Conservation (phyloP, 2,888 invertebrate genomes). For the Venustoraphidia nigricollis region DNA sequence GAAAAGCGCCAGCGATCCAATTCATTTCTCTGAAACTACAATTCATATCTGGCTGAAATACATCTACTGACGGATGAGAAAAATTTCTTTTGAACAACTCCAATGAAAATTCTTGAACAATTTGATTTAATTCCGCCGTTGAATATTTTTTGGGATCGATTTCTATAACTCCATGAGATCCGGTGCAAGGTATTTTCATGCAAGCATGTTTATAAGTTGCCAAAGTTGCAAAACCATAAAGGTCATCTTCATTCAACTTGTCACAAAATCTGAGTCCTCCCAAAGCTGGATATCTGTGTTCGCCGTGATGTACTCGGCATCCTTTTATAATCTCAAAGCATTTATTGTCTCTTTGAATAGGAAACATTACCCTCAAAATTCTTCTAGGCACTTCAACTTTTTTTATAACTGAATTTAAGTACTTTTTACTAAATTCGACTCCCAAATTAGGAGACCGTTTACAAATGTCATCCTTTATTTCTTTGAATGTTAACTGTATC, state of each 20-base stretch:
- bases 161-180: slow-evolving; percentile 23
- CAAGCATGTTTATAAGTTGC: slow-evolving; percentile 22
- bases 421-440: slow-evolving; percentile 12
- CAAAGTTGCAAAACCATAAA: slow-evolving; percentile 22
- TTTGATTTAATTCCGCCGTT: slow-evolving; percentile 17
- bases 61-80: slow-evolving; percentile 17
- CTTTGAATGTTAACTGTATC: slow-evolving; percentile 19
- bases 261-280: slow-evolving; percentile 19
- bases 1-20: slow-evolving; percentile 14
- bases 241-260: slow-evolving; percentile 19
- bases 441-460: slow-evolving; percentile 8
- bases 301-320: slow-evolving; percentile 22
- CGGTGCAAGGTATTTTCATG: slow-evolving; percentile 21
- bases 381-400: slow-evolving; percentile 21
- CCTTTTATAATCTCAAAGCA: slow-evolving; percentile 20
- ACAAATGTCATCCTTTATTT: slow-evolving; percentile 17
- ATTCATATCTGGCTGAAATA: slow-evolving; percentile 23
- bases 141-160: slow-evolving; percentile 18
- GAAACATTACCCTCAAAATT: slow-evolving; percentile 22
- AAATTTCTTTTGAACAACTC: slow-evolving; percentile 15
- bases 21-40: slow-evolving; percentile 19
- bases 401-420: slow-evolving; percentile 17
- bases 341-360: slow-evolving; percentile 19
- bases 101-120: slow-evolving; percentile 17
- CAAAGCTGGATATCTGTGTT: slow-evolving; percentile 17